Base-by-base conservation (phyloP, 2,113 vertebrate genomes). In the Ophiodon elongatus region DNA sequence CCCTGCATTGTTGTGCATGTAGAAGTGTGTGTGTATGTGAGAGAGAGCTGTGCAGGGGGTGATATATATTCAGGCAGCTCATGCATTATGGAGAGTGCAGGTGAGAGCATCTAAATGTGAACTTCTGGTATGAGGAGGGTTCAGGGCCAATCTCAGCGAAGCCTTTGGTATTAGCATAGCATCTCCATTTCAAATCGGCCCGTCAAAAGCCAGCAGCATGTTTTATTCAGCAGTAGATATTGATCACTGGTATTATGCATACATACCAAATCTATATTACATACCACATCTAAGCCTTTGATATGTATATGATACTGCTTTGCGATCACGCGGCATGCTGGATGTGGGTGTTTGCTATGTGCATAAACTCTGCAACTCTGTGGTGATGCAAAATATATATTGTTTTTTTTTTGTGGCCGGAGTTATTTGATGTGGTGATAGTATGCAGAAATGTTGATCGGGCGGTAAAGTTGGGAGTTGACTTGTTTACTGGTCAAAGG, bases 81-180 rank as follows among this genome's bases (percentile, higher is more conserved):
- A 94, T 94, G 90, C 89, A 94, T 94, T 93, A 93, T 94, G 93
- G 89, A 94, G 88, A 84, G 88, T 76, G 85, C 90, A 94, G 92
- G 93, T 93, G 87, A 94, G 88, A 89, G 87, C 35, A 67, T 90
- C 88, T 92, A 90, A 92, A 91, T 82, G 92, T 90, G 89, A 91
- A 92, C 87, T 88, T 88, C 90, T 87, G 93, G 79, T 91, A 93
- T 92, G 90, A 90, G 87, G 80, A 91, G 72, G 73, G 90, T 93
- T 93, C 91, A 92, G 89, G 93, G 91, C 91, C 90, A 85, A 88
- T 93, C 91, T 90, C 84, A 84, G 88, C 13, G 10, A 84, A 86
- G 91, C 89, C 86, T 80, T 90, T 91, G 91, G 84, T 83, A 92
- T 93, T 93, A 90, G 86, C 92, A 92, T 92, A 91, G 91, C 66